Percentiles rank a stretch among this genome's conserved stretches.
Evolutionary conservation across 1,140 invertebrate species (phyloP).

Genomic region (Battus philenor): DNA sequence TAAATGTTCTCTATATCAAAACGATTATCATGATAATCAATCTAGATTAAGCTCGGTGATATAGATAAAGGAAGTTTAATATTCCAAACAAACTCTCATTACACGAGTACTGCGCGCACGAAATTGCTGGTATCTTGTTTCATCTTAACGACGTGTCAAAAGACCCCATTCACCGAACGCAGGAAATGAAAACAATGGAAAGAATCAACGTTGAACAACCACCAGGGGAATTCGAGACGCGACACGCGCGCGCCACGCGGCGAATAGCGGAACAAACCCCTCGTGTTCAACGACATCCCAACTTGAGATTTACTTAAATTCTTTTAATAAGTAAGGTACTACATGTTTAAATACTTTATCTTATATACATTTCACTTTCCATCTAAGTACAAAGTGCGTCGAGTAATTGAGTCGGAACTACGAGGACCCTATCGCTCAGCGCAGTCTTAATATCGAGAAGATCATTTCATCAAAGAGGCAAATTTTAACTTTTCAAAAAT

Average conservation of each 20-base stretch:
- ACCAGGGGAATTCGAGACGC: conserved; percentile 22
- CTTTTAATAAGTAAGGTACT: conserved; percentile 7
- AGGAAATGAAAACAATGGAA: conserved; percentile 30
- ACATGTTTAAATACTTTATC: not conserved
- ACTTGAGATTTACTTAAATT: conserved; percentile 14
- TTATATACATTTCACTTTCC: no score
- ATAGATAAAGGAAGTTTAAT: conserved; percentile 14
- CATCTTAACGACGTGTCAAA: conserved; percentile 17
- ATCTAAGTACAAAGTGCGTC: no score
- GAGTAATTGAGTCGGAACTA: no score
- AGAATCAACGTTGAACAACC: conserved; percentile 12
- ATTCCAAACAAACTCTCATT: conserved; percentile 4
- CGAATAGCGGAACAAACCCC: conserved; percentile 41
- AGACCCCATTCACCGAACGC: conserved; percentile 16
- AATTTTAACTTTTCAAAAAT: no score
- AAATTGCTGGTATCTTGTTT: conserved; percentile 15
- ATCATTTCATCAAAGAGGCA: no score
- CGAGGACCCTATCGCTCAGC: no score
- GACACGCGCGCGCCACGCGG: conserved; percentile 56
- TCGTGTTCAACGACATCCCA: conserved; percentile 19
- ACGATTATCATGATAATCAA: no score
- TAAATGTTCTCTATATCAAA: no score
- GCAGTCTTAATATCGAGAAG: no score
- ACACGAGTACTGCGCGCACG: not conserved
- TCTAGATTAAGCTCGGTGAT: no score